Base-by-base conservation (phyloP, 2,888 invertebrate genomes). In the Dilophus febrilis region DNA sequence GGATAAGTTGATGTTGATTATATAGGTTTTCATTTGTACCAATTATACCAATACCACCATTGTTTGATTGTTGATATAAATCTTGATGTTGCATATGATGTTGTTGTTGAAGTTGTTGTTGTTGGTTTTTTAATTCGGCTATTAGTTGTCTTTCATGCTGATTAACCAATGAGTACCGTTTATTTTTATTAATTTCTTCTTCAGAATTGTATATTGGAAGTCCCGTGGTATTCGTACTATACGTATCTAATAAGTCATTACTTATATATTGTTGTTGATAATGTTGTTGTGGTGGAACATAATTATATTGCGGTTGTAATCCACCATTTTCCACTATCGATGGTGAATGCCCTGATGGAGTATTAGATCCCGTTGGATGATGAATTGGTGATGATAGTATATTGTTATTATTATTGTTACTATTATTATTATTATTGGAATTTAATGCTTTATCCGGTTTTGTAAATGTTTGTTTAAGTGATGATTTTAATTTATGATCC, bases 101-200 rank as follows among this genome's bases (percentile, higher is more conserved):
- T n/a, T n/a, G n/a, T n/a, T n/a, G n/a, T n/a, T n/a, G n/a, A n/a
- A n/a, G n/a, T 34, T 51, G 51, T 37, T 53, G 52, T 40, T 64
- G 64, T 42, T 64, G 64, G 32, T 61, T 59, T 45, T 61, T 63
- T 39, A 62, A 45, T 43, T 65, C 64, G 41, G 64, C 64, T 33
- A 64, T 63, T 34, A 64, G 48, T 46, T 64, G 62, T 42, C 64
- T 59, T 44, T 65, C 63, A 43, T 64, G 63, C 46, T 64, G 64
- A 38, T 63, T 62, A 6, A 65, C 65, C 26, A 66, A 50, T 3
- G 66, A 66, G 44, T 64, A 64, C 1, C 66, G 53, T 47, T 66
- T 66, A 47, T 67, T 66, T 44, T 65, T 66, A 0, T 59, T 57
- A 29, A 66, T 64, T 35, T 65, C 64, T 42, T 66, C 66, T 53